Conservation (phyloP, 2,888 invertebrate species). For the Teinopalpus imperialis region DNA sequence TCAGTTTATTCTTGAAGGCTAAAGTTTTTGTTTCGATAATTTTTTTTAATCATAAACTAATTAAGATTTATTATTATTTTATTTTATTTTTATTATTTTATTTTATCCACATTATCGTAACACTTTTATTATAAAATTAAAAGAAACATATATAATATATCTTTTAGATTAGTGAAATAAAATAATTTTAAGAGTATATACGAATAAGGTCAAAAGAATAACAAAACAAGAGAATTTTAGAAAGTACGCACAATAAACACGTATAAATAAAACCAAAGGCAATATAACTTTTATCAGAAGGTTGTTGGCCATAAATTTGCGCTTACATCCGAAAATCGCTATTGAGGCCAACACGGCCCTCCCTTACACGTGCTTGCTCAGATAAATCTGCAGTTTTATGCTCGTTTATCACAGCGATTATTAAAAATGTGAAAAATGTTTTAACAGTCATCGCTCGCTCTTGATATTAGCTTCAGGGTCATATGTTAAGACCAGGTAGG, state of each 20-base stretch:
- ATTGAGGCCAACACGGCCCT: constrained; percentile 49
- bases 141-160: too few species aligned
- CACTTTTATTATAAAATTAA: too few species aligned
- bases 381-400: constrained; percentile 54
- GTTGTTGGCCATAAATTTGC: constrained; percentile 67
- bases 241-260: constrained; percentile 30
- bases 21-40: too few species aligned
- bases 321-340: constrained; percentile 64
- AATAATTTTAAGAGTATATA: too few species aligned
- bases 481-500: neutral
- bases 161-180: too few species aligned
- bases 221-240: constrained; percentile 7
- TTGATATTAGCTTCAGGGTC: constrained; percentile 7
- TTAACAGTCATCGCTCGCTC: constrained; percentile 1
- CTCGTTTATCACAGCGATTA: constrained; percentile 41
- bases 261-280: constrained; percentile 55
- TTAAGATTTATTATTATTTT: too few species aligned
- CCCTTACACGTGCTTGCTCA: constrained; percentile 47
- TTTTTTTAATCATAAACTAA: too few species aligned
- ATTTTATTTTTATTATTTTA: too few species aligned
- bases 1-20: constrained; percentile 21
- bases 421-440: constrained; percentile 35
- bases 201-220: too few species aligned
- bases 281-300: constrained; percentile 71
- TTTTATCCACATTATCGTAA: too few species aligned